These are phyloP conservation scores for Stigmatopora argus DNA, from an alignment of 2,113 vertebrate species.

Conservation along the genomic window DNA sequence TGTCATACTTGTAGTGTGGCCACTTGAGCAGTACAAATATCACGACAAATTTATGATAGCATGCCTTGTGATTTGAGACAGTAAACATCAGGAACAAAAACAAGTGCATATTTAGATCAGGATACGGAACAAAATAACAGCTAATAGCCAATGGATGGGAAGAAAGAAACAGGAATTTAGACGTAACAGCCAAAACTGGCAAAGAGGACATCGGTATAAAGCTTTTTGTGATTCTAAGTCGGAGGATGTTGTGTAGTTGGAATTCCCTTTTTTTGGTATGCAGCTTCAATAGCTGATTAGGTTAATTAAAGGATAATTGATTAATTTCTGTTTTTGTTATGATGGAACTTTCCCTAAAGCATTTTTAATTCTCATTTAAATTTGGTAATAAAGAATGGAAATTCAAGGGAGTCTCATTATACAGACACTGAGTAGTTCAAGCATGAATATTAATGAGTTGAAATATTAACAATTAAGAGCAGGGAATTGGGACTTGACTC, in stretches of 20 bases:
- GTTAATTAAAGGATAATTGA: background rate
- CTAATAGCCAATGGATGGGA: no score
- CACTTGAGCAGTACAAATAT: no score
- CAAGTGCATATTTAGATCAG: no score
- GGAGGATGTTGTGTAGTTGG: background rate
- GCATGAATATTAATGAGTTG: constrained; percentile 52
- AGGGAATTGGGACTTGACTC: constrained; percentile 54
- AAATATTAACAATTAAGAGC: constrained; percentile 59
- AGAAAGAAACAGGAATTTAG: no score
- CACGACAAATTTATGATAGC: no score
- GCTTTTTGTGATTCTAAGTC: no score
- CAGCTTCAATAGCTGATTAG: background rate
- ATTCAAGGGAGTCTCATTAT: constrained; percentile 37
- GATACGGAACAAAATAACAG: no score
- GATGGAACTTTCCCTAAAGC: background rate
- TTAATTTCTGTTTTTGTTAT: background rate
- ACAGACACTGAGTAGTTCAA: constrained; percentile 34
- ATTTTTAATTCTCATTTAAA: constrained; percentile 26
- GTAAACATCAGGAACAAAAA: no score
- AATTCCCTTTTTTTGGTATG: background rate
- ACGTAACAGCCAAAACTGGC: no score
- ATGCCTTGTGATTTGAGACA: no score
- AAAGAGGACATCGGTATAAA: no score
- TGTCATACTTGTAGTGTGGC: no score
- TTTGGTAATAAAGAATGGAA: constrained; percentile 30